These are phyloP conservation scores for Petrocephalus zakoni DNA, from an alignment of 2,113 vertebrate species.

Conservation along the genomic window DNA sequence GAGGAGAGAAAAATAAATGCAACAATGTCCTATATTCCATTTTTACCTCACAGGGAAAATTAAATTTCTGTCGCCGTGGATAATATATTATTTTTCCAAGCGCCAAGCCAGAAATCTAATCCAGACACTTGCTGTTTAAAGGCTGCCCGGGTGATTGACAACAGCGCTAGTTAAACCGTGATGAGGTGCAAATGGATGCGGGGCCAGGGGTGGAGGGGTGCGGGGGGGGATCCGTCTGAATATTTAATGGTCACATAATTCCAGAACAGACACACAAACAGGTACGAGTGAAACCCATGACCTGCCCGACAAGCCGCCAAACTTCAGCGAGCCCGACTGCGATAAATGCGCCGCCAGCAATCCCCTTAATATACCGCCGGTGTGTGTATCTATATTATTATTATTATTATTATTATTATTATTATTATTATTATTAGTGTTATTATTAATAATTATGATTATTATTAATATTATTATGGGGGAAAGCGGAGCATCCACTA, in stretches of 20 bases:
- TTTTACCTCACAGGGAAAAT: slow-evolving; percentile 17
- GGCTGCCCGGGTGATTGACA: slow-evolving; percentile 61
- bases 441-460: no score
- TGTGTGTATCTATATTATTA: background rate
- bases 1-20: slow-evolving; percentile 3
- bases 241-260: slow-evolving; percentile 73
- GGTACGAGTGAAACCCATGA: slow-evolving; percentile 62
- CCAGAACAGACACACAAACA: slow-evolving; percentile 57
- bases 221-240: slow-evolving; percentile 45
- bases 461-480: background rate
- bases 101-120: slow-evolving; percentile 42
- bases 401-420: background rate
- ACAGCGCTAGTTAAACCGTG: slow-evolving; percentile 66
- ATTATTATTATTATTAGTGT: background rate
- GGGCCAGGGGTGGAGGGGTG: slow-evolving; percentile 40
- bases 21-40: background rate
- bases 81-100: slow-evolving; percentile 26
- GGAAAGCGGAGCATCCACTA: background rate
- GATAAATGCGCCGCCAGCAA: background rate
- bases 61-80: slow-evolving; percentile 37
- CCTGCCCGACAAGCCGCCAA: slow-evolving; percentile 63
- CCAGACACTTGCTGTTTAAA: slow-evolving; percentile 45
- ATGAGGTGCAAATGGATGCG: slow-evolving; percentile 66
- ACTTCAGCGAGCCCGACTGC: no score
- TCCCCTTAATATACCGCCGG: background rate